Conservation (phyloP, 2,888 invertebrate species). For the Teleiodes luculella region DNA sequence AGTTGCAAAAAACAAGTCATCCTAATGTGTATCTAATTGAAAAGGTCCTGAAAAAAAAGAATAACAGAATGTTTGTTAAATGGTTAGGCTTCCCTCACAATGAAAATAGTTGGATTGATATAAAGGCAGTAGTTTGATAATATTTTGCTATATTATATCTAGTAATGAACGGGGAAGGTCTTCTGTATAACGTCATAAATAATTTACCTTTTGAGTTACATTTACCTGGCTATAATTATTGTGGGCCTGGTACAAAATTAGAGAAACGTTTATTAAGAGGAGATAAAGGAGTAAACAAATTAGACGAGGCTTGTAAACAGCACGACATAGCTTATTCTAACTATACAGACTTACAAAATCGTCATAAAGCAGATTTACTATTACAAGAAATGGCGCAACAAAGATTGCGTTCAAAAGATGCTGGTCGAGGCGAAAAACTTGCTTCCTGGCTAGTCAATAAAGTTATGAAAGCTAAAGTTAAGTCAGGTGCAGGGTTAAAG, state of each 20-base stretch:
- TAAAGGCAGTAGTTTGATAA: neutral
- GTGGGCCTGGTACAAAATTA: slow-evolving; percentile 32
- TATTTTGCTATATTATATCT: neutral
- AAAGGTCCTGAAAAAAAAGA: neutral
- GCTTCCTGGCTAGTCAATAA: slow-evolving; percentile 33
- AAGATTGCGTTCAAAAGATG: slow-evolving; percentile 1
- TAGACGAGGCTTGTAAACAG: slow-evolving; percentile 26
- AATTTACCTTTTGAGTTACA: slow-evolving; percentile 26
- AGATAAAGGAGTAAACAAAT: slow-evolving; percentile 33
- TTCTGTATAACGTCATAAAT: slow-evolving; percentile 21
- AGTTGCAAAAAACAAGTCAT: neutral
- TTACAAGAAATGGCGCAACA: slow-evolving; percentile 24
- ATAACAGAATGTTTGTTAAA: slow-evolving; percentile 17
- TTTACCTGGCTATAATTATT: slow-evolving; percentile 32
- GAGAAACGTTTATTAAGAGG: slow-evolving; percentile 36
- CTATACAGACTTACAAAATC: slow-evolving; percentile 18
- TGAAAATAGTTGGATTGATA: slow-evolving; percentile 26
- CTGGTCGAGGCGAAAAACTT: slow-evolving; percentile 33
- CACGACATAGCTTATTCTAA: slow-evolving; percentile 29
- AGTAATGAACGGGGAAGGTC: slow-evolving; percentile 2
- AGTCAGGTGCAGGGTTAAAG: slow-evolving; percentile 11
- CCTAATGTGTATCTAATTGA: neutral
- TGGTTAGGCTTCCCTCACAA: slow-evolving; percentile 16
- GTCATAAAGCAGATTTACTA: slow-evolving; percentile 41
- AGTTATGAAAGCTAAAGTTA: slow-evolving; percentile 38